A percentile compares a stretch with the other conserved stretches of the same genome.
phyloP scores from a whole-genome alignment of 2,113 vertebrate species.

The Corydoras maculifer region DNA sequence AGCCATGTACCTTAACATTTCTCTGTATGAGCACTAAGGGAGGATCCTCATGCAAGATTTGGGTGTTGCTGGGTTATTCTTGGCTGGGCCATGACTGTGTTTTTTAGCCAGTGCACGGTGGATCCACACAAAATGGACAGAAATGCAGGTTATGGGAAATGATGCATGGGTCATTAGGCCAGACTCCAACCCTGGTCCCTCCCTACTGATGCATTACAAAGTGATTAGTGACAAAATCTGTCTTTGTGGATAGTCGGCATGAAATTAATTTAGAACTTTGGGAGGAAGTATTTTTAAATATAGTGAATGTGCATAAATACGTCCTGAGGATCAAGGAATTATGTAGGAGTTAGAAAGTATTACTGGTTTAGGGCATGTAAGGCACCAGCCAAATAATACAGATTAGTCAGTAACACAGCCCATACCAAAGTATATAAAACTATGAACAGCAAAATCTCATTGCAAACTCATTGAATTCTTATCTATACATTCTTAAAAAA shows the following conservation, averaged over 20 bases:
- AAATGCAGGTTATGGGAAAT: conserved; percentile 38
- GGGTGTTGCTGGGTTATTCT: conserved; percentile 45
- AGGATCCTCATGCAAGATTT: conserved; percentile 42
- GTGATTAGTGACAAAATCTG: conserved; percentile 43
- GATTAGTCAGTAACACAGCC: no score
- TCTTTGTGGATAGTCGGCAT: conserved; percentile 31
- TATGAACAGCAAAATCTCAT: no score
- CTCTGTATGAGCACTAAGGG: conserved; percentile 37
- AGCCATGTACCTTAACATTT: conserved; percentile 42
- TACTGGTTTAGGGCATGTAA: conserved; percentile 11
- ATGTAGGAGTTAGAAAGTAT: conserved; percentile 15
- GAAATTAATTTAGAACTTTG: conserved; percentile 19
- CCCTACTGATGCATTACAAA: conserved; percentile 38
- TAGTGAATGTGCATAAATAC: conserved; percentile 2
- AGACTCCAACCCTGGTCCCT: conserved; percentile 36
- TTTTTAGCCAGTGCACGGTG: conserved; percentile 27
- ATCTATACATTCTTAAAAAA: no score
- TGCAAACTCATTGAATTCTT: no score
- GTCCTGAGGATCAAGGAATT: conserved; percentile 22
- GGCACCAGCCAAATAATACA: background rate
- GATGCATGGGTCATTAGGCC: conserved; percentile 46
- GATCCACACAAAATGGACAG: conserved; percentile 31
- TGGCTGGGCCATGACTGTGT: conserved; percentile 26
- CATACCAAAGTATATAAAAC: no score
- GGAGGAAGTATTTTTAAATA: conserved; percentile 21